phyloP scores from a whole-genome alignment of 2,888 invertebrate genomes.

The Tetropium fuscum region DNA sequence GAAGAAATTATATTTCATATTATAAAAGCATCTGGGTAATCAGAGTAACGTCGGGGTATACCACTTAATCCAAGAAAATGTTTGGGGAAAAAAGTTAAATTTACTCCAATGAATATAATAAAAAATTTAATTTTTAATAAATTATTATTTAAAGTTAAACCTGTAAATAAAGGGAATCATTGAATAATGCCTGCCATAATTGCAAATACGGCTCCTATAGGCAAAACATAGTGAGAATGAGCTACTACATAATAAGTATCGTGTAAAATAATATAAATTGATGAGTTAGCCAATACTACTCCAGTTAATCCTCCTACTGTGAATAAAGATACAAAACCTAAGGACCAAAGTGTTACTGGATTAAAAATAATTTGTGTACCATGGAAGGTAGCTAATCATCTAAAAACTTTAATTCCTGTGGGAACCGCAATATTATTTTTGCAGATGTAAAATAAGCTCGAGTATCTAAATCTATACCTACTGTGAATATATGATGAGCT shows the following conservation, averaged over 20 bases:
- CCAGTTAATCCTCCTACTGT: conserved; percentile 81
- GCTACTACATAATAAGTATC: conserved; percentile 86
- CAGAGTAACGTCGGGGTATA: too few species aligned
- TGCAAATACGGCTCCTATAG: conserved; percentile 39
- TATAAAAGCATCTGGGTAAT: too few species aligned
- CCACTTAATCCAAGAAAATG: conserved; percentile 80
- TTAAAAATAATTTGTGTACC: too few species aligned
- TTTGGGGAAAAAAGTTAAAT: conserved; percentile 85
- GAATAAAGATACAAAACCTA: conserved; percentile 85
- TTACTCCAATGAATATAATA: conserved; percentile 72
- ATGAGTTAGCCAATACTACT: conserved; percentile 78
- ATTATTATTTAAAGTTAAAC: conserved; percentile 37
- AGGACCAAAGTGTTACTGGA: too few species aligned
- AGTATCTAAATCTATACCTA: conserved; percentile 48
- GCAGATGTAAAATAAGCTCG: conserved; percentile 72
- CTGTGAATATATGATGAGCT: not conserved
- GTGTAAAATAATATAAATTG: conserved; percentile 81
- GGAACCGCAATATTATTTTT: conserved; percentile 59
- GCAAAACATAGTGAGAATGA: conserved; percentile 32
- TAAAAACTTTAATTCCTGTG: too few species aligned
- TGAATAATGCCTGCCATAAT: conserved; percentile 68
- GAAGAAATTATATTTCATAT: too few species aligned
- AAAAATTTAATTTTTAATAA: conserved; percentile 76
- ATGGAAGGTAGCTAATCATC: too few species aligned
- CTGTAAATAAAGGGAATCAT: conserved; percentile 70